Base-by-base conservation (phyloP, 1,140 invertebrate genomes). In the Drosophila kohkoa region DNA sequence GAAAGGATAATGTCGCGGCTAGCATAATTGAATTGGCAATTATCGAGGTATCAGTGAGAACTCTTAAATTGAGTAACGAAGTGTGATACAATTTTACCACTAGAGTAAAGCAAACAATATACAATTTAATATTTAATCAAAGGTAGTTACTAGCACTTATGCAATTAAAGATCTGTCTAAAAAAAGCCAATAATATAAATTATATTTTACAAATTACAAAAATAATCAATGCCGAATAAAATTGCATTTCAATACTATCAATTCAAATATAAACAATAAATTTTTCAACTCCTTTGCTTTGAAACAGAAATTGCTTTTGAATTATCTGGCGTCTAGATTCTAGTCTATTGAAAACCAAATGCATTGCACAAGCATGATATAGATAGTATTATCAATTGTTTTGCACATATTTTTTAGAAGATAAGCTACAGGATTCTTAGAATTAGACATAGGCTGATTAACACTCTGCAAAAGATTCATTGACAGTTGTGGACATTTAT, bases 1-100 rank as follows among this genome's bases (percentile, higher is more conserved):
- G 77, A 89, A 89, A 91, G 82, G 78, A 80, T 90, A 90, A 91
- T 64, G 58, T 15, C 25, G 32, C 4, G 46, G 28, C 43, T 11
- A 30, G 10, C 25, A 46, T 2, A 43, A 28, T 8, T 43, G 5
- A 54, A 8, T 32, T 35, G n/a, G 30, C 3, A 54, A 25, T 5
- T n/a, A 25, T 38, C 10, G 3, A 57, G 25, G 11, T 52, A 52
- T 5, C 10, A 28, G 11, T 11, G 55, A 43, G 2, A 58, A 58
- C 38, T 58, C 1, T 30, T 15, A 6, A n/a, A 13, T 46, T 5
- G 46, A 49, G 11, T 1, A 13, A 54, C 3, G 6, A 54, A 35
- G 6, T 32, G 28, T 48, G 46, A 11, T 10, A 0, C 5, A 13
- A n/a, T n/a, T 43, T 13, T 43, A 5, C 4, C n/a, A 10, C 8